Conservation (phyloP, 2,797 vertebrate species). For the Hippocampus kuda region DNA sequence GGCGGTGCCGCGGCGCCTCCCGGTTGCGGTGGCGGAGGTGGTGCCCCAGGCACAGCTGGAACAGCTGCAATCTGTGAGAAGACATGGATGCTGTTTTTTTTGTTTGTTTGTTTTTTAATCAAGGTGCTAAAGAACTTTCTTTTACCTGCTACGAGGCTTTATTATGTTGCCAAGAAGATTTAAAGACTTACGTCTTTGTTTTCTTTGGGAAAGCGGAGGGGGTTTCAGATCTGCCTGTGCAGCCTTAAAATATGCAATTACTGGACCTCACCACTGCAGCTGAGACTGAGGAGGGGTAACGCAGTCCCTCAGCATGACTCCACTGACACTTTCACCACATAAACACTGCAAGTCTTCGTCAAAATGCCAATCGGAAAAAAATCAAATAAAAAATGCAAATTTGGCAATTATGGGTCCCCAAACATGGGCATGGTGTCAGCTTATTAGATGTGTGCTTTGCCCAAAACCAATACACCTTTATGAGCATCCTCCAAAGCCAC, state of each 20-base stretch:
- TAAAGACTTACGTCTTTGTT: conserved; percentile 3
- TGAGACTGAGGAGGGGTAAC: conserved; percentile 2
- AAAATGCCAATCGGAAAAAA: conserved; percentile 30
- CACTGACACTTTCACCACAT: conserved; percentile 29
- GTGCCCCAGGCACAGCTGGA: conserved; percentile 31
- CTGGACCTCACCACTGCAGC: neutral
- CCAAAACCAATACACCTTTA: conserved; percentile 51
- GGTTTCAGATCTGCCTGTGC: neutral
- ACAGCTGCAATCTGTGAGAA: conserved; percentile 54
- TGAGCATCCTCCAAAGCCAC: conserved; percentile 29
- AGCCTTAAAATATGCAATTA: conserved; percentile 2
- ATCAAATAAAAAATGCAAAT: conserved; percentile 49
- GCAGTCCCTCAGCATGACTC: neutral
- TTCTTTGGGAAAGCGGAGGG: neutral
- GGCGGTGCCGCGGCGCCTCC: conserved; percentile 47
- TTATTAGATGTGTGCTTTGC: conserved; percentile 51
- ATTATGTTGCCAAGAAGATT: conserved; percentile 7
- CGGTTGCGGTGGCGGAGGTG: conserved; percentile 45
- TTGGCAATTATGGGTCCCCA: conserved; percentile 6
- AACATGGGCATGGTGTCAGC: conserved; percentile 40
- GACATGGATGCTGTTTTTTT: neutral
- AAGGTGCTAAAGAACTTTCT: neutral
- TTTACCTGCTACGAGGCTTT: neutral
- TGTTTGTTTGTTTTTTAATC: neutral
- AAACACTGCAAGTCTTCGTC: conserved; percentile 26